Percentiles rank a stretch among this genome's conserved stretches.
These are phyloP conservation scores for Chloebia gouldiae DNA, from an alignment of 2,113 vertebrate genomes.

Conservation along the genomic window DNA sequence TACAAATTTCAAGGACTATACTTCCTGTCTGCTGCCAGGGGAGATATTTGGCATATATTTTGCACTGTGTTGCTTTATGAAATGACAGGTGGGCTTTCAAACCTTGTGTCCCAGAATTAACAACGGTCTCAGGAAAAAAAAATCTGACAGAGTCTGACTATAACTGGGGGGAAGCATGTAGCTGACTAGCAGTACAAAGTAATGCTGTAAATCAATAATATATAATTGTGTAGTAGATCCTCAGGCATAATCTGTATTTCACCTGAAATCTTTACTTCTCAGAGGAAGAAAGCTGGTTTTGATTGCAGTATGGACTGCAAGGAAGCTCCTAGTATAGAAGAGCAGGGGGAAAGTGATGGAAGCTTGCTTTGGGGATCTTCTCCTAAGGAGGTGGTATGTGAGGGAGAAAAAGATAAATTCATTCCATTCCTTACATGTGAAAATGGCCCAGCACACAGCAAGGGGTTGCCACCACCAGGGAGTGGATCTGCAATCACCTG, in stretches of 20 bases:
- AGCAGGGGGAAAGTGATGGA: background rate
- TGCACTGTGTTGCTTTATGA: background rate
- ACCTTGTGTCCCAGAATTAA: background rate
- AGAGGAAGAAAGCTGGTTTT: background rate
- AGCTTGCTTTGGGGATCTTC: background rate
- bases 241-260: background rate
- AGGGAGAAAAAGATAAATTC: background rate
- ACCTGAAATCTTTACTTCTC: background rate
- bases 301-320: background rate
- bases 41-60: background rate
- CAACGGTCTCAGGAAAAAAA: background rate
- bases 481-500: background rate
- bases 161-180: background rate
- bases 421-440: background rate
- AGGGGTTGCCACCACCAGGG: background rate
- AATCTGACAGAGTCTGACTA: background rate
- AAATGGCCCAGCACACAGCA: background rate
- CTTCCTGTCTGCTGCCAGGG: background rate
- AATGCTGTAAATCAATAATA: background rate
- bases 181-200: background rate
- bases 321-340: background rate
- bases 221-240: background rate
- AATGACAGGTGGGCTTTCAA: background rate
- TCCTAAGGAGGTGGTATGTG: accelerated
- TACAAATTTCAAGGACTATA: background rate